A percentile compares a stretch with the other conserved stretches of the same genome.
Evolutionary conservation across 2,113 vertebrate species (phyloP).

Genomic region (Toxotes chatareus): DNA sequence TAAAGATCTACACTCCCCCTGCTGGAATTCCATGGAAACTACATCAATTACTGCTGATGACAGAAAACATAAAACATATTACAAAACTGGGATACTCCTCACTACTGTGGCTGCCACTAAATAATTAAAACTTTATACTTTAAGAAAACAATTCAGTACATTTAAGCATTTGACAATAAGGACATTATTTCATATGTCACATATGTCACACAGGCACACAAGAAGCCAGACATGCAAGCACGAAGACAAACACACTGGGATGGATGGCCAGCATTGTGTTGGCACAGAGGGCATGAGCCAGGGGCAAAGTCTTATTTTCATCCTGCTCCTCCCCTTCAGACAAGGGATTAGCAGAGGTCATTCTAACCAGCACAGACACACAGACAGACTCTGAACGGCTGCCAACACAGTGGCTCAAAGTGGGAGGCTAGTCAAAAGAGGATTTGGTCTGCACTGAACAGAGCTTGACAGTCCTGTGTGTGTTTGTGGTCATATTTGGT

Average conservation of each 20-base stretch:
- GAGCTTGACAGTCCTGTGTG: no score
- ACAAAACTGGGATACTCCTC: no score
- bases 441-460: no score
- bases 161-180: background rate
- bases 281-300: background rate
- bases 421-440: no score
- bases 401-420: background rate
- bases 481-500: no score
- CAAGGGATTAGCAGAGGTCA: background rate
- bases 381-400: background rate
- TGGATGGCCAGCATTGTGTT: background rate
- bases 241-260: background rate
- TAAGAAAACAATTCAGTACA: no score
- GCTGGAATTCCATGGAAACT: no score
- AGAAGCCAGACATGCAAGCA: background rate
- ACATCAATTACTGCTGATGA: no score
- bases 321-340: background rate
- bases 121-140: no score
- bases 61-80: no score
- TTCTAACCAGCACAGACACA: background rate
- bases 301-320: background rate
- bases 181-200: background rate
- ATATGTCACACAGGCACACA: background rate
- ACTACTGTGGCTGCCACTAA: no score
- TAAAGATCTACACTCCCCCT: no score